Evolutionary conservation across 2,797 vertebrate genomes (phyloP).

Genomic region (Triplophysa yarkandensis): DNA sequence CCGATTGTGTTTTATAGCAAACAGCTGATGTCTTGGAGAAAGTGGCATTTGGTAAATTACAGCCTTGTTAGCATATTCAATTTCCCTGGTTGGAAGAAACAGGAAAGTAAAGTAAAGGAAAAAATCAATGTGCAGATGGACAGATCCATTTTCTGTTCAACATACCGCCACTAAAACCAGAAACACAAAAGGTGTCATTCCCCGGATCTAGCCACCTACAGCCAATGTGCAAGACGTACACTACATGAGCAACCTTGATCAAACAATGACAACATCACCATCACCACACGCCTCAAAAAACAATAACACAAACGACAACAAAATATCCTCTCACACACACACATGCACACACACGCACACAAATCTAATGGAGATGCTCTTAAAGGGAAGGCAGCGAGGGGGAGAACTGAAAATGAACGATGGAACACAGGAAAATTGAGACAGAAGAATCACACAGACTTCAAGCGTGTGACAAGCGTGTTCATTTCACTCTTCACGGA

Average conservation of each 20-base stretch:
- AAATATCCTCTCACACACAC: not conserved
- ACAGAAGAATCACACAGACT: conserved; percentile 44
- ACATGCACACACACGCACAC: conserved; percentile 17
- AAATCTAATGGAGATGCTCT: conserved; percentile 34
- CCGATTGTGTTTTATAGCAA: conserved; percentile 44
- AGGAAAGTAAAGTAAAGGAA: not conserved
- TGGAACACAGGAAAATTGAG: conserved; percentile 38
- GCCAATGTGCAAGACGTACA: conserved; percentile 56
- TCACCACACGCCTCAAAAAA: conserved; percentile 37
- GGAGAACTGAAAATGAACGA: conserved; percentile 39
- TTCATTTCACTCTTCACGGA: conserved; percentile 57
- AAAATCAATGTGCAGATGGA: conserved; percentile 55
- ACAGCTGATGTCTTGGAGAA: conserved; percentile 49
- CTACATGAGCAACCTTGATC: conserved; percentile 53
- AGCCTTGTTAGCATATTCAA: conserved; percentile 54
- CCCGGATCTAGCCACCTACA: conserved; percentile 50
- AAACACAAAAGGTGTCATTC: conserved; percentile 44
- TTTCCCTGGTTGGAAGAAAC: conserved; percentile 30
- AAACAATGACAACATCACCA: conserved; percentile 43
- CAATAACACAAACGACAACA: conserved; percentile 39
- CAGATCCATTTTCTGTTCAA: conserved; percentile 44
- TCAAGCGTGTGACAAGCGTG: conserved; percentile 51
- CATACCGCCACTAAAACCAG: conserved; percentile 25
- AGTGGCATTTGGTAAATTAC: conserved; percentile 40
- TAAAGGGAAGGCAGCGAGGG: conserved; percentile 26